Conservation (phyloP, 2,797 vertebrate genomes). For the Allobates femoralis region DNA sequence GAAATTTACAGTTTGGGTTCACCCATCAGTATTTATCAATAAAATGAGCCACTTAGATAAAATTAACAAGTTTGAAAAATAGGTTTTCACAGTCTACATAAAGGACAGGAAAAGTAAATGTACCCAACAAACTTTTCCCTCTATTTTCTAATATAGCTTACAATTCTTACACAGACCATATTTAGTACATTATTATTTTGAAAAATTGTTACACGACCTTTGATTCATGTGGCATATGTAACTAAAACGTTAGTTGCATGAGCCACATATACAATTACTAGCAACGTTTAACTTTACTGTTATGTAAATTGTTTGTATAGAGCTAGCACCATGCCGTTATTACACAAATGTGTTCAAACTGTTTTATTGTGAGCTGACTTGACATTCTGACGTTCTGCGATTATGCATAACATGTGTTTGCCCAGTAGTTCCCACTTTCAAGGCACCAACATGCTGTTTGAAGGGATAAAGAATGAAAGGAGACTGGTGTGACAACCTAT, state of each 20-base stretch:
- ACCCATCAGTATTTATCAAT: no score
- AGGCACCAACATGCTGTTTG: constrained; percentile 59
- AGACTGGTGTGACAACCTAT: constrained; percentile 59
- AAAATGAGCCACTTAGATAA: no score
- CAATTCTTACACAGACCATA: no score
- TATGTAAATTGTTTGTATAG: constrained; percentile 63
- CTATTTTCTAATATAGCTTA: no score
- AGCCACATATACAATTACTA: constrained; percentile 42
- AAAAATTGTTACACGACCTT: background rate
- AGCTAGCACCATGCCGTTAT: constrained; percentile 57
- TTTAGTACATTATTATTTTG: no score
- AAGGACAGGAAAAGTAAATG: no score
- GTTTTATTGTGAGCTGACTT: constrained; percentile 64
- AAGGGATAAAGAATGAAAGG: constrained; percentile 53
- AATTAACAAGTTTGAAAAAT: no score
- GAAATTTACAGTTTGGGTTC: no score
- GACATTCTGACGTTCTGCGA: constrained; percentile 61
- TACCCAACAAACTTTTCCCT: no score
- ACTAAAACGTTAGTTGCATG: constrained; percentile 65
- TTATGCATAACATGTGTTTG: constrained; percentile 63
- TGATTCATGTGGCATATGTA: constrained; percentile 62
- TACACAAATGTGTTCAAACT: constrained; percentile 62
- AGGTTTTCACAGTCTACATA: no score
- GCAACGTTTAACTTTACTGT: constrained; percentile 59
- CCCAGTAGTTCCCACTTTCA: constrained; percentile 55